A percentile compares a stretch with the other conserved stretches of the same genome.
Evolutionary conservation across 2,113 vertebrate genomes (phyloP).

Genomic region (Engraulis encrasicolus): DNA sequence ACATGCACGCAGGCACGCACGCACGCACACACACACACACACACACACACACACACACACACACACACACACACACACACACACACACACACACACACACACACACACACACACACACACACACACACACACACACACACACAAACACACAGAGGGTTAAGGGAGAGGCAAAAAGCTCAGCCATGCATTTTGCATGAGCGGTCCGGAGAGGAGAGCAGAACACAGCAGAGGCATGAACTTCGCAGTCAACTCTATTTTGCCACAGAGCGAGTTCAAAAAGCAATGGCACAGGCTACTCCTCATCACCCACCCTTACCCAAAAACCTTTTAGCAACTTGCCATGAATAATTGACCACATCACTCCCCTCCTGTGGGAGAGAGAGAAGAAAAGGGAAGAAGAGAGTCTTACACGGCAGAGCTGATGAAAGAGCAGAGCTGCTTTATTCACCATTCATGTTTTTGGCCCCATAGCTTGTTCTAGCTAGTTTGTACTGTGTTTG

Average conservation of each 20-base stretch:
- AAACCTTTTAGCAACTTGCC: not conserved
- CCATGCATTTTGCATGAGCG: not conserved
- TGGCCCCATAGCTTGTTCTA: not conserved
- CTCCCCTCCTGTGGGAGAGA: not conserved
- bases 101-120: not conserved
- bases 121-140: not conserved
- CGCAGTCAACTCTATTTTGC: not conserved
- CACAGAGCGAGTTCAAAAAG: too few species aligned
- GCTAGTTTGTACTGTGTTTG: not conserved
- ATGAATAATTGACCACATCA: constrained; percentile 11
- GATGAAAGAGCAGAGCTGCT: not conserved
- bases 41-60: too few species aligned
- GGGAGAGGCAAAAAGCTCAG: not conserved
- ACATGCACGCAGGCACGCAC: too few species aligned
- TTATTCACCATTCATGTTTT: not conserved
- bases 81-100: too few species aligned
- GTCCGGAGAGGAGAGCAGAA: not conserved
- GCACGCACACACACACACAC: too few species aligned
- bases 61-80: too few species aligned
- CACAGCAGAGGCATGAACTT: not conserved
- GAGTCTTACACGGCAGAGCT: not conserved
- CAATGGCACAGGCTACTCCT: too few species aligned
- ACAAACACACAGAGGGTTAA: not conserved
- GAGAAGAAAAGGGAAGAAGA: not conserved
- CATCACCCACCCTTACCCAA: not conserved